A percentile compares a stretch with the other conserved stretches of the same genome.
These are phyloP conservation scores for Sepioteuthis lessoniana DNA, from an alignment of 2,888 invertebrate species.

Conservation along the genomic window DNA sequence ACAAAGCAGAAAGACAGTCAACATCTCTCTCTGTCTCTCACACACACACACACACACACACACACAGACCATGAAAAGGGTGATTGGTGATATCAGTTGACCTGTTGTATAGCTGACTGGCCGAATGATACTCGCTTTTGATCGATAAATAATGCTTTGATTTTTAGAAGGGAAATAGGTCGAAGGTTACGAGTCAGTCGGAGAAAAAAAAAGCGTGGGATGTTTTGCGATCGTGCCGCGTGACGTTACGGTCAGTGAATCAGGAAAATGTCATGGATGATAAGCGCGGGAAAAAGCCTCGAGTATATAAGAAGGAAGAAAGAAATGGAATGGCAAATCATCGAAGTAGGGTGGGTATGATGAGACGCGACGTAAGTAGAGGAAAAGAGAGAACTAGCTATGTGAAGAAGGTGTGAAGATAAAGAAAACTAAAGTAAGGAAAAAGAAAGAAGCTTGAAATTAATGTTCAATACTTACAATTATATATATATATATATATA, in stretches of 20 bases:
- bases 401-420: too few relatives aligned
- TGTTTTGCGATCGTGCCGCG: background rate
- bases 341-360: too few relatives aligned
- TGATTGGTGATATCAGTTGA: background rate
- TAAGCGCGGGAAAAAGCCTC: background rate
- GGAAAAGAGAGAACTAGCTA: too few relatives aligned
- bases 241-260: background rate
- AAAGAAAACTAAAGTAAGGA: too few relatives aligned
- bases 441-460: too few relatives aligned
- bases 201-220: background rate
- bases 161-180: background rate
- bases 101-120: background rate
- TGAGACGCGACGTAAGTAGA: too few relatives aligned
- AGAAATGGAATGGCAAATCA: too few relatives aligned
- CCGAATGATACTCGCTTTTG: background rate
- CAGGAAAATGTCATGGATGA: background rate
- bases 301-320: too few relatives aligned
- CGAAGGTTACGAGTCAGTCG: background rate
- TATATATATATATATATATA: too few relatives aligned
- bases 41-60: too few relatives aligned
- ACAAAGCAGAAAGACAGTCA: background rate
- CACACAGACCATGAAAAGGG: background rate
- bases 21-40: too few relatives aligned
- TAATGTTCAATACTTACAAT: too few relatives aligned
- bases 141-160: conserved; percentile 10